These are phyloP conservation scores for Dromius quadrimaculatus DNA, from an alignment of 2,888 invertebrate genomes.

Conservation along the genomic window DNA sequence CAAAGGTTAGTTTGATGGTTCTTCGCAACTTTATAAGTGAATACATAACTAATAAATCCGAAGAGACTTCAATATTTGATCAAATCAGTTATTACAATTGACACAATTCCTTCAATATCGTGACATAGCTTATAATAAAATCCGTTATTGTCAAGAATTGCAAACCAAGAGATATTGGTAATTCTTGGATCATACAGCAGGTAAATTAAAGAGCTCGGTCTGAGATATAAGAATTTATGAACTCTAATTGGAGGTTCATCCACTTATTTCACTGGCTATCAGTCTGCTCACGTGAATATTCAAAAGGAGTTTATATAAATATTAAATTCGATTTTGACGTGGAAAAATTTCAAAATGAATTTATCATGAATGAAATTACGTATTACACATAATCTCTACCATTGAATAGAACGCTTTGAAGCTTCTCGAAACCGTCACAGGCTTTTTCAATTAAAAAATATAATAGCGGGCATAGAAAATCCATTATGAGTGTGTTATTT, in stretches of 20 bases:
- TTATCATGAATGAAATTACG: slow-evolving; percentile 1
- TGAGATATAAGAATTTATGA: too few relatives aligned
- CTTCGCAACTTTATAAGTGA: too few relatives aligned
- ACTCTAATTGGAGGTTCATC: not conserved
- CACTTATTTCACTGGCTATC: not conserved
- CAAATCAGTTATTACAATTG: too few relatives aligned
- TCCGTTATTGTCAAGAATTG: too few relatives aligned
- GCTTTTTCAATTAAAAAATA: slow-evolving; percentile 36
- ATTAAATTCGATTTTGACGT: not conserved
- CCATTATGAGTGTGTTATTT: slow-evolving; percentile 38
- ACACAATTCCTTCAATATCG: too few relatives aligned
- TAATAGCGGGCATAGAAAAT: slow-evolving; percentile 36
- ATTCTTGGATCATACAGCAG: too few relatives aligned
- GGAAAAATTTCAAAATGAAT: not conserved
- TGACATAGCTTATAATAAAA: too few relatives aligned
- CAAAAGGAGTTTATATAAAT: not conserved
- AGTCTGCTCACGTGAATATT: not conserved
- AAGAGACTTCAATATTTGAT: too few relatives aligned
- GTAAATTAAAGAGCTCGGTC: too few relatives aligned
- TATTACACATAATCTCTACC: not conserved
- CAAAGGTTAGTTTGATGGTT: too few relatives aligned
- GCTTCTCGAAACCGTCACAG: slow-evolving; percentile 1
- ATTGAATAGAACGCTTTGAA: slow-evolving; percentile 10
- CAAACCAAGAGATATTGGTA: too few relatives aligned
- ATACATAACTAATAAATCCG: too few relatives aligned